Percentiles rank a stretch among this genome's conserved stretches.
Conservation (phyloP, 2,797 vertebrate genomes). For the Scarus forsteni region DNA sequence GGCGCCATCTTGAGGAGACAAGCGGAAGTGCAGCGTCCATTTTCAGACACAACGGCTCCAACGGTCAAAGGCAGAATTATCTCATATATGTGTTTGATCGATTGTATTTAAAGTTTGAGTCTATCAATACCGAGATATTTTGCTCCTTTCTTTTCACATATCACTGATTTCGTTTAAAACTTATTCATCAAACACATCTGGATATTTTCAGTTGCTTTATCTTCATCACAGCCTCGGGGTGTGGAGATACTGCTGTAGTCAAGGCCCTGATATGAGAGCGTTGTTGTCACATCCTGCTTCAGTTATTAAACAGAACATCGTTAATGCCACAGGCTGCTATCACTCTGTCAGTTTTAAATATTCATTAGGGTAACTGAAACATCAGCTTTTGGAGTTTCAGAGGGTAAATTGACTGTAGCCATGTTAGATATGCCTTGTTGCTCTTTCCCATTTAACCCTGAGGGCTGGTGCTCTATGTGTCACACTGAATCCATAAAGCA, state of each 20-base stretch:
- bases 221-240: background rate
- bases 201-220: constrained; percentile 7
- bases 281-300: background rate
- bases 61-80: background rate
- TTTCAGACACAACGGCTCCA: background rate
- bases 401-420: no score
- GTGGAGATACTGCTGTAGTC: background rate
- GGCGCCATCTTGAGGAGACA: constrained; percentile 49
- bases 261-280: background rate
- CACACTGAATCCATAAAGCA: no score
- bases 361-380: constrained; percentile 2
- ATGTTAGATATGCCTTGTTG: no score
- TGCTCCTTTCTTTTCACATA: no score
- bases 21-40: background rate
- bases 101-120: no score
- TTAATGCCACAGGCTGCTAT: background rate
- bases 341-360: background rate
- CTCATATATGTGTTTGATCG: no score
- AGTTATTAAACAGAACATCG: background rate
- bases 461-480: no score
- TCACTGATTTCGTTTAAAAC: no score
- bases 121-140: no score
- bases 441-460: no score
- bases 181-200: background rate
- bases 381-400: background rate